Evolutionary conservation across 2,888 invertebrate genomes (phyloP), one percentile per base, ranked within the genome.

Genomic region (Nomada hirtipes): DNA sequence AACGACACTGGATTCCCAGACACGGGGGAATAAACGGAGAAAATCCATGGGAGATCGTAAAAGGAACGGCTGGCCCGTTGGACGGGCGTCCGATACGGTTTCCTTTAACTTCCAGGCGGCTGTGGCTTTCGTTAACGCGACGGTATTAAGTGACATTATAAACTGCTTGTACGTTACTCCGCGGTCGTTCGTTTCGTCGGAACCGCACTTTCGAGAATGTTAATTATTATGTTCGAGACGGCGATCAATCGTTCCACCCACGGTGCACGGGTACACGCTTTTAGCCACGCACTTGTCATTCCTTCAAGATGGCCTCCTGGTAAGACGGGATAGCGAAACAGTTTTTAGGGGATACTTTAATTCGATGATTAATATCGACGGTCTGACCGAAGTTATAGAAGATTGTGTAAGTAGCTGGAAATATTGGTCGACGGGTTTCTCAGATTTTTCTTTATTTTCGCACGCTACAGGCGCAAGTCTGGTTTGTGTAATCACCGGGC

Each of bases 121-220:
- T 63, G 67, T 26, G 60, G 63, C 61, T 76, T 80, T 71, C 65
- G 67, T 80, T 79, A 70, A 76, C 65, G 64, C 77, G 74, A 50
- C 36, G 85, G 82, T 75, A 81, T 88, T 88, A 77, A 84, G 87
- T 89, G 88, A 87, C 90, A 87, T 90, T 86, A 89, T 87, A 87
- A 88, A 86, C 79, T 86, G 84, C 71, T 80, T 76, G 82, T 68
- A 75, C 84, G 78, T 85, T 64, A 85, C 80, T 81, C 57, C 67
- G 61, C n/a, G 47, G 59, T 79, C 73, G 63, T 77, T 57, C 67
- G 64, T 74, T 79, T 60, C 36, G 53, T 23, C 55, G 44, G 20
- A 26, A 42, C 18, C 55, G 60, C 47, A 55, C 65, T 61, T 74
- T 42, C n/a, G 1, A 29, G 63, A 63, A 11, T 29, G 60, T 57